Percentiles rank a stretch among this genome's conserved stretches.
phyloP scores from a whole-genome alignment of 2,888 invertebrate species.

The Nemotelus nigrinus region DNA sequence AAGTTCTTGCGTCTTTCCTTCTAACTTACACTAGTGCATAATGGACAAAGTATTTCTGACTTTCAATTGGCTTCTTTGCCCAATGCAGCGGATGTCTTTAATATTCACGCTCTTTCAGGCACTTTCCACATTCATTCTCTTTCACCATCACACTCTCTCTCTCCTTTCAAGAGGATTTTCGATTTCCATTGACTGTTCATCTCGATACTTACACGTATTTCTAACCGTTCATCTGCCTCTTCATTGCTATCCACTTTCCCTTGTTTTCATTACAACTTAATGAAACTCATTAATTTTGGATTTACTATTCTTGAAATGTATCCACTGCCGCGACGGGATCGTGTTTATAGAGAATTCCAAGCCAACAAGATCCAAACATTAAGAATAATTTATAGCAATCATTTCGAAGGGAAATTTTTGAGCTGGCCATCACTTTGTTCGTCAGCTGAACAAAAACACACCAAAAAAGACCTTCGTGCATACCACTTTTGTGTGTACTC shows the following conservation, averaged over 20 bases:
- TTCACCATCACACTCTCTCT: background rate
- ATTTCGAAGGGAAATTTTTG: constrained; percentile 37
- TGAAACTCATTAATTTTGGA: constrained; percentile 42
- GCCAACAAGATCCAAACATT: constrained; percentile 10
- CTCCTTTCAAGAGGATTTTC: background rate
- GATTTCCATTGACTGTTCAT: background rate
- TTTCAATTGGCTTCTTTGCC: constrained; percentile 11
- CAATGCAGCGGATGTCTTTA: background rate
- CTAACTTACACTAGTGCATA: constrained; percentile 12
- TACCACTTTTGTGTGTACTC: no score
- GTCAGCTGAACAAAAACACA: no score
- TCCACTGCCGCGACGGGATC: background rate
- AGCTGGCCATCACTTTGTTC: constrained; percentile 20
- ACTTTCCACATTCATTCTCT: background rate
- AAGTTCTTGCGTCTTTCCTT: constrained; percentile 5
- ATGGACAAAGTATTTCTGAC: constrained; percentile 26
- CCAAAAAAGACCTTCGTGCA: no score
- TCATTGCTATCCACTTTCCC: background rate
- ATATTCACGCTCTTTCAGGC: background rate
- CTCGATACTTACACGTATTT: background rate
- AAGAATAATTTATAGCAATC: constrained; percentile 35
- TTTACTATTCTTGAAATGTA: constrained; percentile 38
- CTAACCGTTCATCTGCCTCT: background rate
- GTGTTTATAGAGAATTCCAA: background rate
- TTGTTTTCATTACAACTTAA: constrained; percentile 43